Conservation (phyloP, 2,797 vertebrate genomes). For the Paramormyrops hopkinsi region DNA sequence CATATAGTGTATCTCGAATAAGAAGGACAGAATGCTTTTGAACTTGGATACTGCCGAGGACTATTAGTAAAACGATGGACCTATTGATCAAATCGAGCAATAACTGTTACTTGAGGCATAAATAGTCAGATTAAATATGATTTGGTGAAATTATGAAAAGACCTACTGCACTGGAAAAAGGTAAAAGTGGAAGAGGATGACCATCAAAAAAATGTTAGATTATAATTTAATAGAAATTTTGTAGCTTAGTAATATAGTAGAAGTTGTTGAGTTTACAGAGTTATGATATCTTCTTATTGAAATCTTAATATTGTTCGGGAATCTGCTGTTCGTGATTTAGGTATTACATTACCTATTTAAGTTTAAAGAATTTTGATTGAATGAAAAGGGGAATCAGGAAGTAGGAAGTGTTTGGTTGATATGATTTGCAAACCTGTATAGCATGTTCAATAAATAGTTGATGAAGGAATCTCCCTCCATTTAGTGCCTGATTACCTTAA, state of each 20-base stretch:
- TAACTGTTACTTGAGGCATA: background rate
- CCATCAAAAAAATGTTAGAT: background rate
- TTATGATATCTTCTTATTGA: background rate
- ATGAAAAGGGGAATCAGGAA: background rate
- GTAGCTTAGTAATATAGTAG: background rate
- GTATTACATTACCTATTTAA: background rate
- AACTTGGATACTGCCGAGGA: background rate
- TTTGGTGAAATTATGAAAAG: background rate
- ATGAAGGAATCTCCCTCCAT: background rate
- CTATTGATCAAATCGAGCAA: background rate
- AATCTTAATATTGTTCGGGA: background rate
- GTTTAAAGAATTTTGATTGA: background rate
- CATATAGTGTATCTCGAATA: background rate
- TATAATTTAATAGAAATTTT: background rate
- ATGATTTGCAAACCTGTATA: background rate
- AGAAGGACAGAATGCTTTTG: background rate
- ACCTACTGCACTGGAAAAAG: background rate
- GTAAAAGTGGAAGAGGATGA: background rate
- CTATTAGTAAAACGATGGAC: background rate
- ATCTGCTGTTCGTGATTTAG: background rate
- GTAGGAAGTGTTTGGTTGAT: background rate
- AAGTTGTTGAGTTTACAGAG: background rate
- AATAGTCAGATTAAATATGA: background rate
- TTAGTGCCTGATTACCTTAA: background rate
- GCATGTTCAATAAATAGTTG: background rate